Conservation (phyloP, 1,140 invertebrate species). For the Camponotus pennsylvanicus region DNA sequence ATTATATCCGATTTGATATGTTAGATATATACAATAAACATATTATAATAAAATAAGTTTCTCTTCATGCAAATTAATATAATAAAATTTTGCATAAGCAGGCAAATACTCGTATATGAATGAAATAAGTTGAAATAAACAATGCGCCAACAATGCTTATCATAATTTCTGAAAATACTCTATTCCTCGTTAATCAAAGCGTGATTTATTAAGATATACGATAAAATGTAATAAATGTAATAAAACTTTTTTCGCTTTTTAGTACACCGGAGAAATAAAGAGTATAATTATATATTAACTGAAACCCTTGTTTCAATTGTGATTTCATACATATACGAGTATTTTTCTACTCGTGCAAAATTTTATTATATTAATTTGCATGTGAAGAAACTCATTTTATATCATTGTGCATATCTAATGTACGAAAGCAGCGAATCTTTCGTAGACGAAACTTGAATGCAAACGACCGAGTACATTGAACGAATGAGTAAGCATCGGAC, state of each 20-base stretch:
- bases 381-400: too few relatives aligned
- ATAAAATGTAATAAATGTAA: background rate
- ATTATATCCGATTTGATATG: background rate
- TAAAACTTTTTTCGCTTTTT: background rate
- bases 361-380: too few relatives aligned
- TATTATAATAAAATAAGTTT: too few relatives aligned
- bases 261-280: background rate
- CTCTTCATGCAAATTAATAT: constrained; percentile 15
- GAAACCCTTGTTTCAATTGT: background rate
- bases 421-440: background rate
- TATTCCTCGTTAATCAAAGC: background rate
- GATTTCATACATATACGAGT: too few relatives aligned
- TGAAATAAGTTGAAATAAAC: background rate
- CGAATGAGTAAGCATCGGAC: constrained; percentile 44
- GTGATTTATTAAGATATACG: background rate
- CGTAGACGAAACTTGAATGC: constrained; percentile 27
- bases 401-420: too few relatives aligned
- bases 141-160: background rate
- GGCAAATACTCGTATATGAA: too few relatives aligned
- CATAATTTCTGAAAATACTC: background rate
- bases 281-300: constrained; percentile 21
- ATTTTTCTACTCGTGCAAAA: too few relatives aligned
- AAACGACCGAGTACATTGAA: constrained; percentile 32
- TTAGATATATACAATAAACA: background rate
- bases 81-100: background rate